phyloP scores from a whole-genome alignment of 2,113 vertebrate genomes.

The Euleptes europaea region DNA sequence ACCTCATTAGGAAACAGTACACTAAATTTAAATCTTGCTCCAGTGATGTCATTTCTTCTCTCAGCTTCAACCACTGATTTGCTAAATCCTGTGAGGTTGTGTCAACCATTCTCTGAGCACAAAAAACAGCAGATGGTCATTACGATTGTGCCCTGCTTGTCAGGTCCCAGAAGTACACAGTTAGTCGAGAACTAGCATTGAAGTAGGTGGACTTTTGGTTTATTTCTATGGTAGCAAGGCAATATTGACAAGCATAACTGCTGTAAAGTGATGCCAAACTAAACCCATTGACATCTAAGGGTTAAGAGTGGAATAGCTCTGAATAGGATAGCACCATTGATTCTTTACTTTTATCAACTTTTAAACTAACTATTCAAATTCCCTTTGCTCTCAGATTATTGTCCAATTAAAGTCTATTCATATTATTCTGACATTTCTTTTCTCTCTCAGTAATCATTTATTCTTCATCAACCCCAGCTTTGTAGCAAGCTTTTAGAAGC shows the following conservation, averaged over 20 bases:
- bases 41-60: background rate
- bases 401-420: conserved; percentile 8
- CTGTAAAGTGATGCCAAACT: too few relatives aligned
- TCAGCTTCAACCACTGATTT: background rate
- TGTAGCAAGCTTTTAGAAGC: background rate
- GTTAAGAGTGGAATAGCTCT: too few relatives aligned
- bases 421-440: background rate
- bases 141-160: background rate
- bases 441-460: background rate
- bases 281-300: too few relatives aligned
- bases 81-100: background rate
- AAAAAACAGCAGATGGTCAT: background rate
- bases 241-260: background rate
- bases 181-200: background rate
- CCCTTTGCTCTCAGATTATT: background rate
- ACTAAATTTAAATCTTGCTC: background rate
- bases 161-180: background rate
- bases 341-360: background rate
- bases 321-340: background rate
- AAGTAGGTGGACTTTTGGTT: background rate
- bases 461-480: conserved; percentile 4
- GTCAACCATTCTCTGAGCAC: too few relatives aligned
- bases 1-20: background rate
- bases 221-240: background rate
- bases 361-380: background rate